Evolutionary conservation across 2,888 invertebrate genomes (phyloP), one percentile per base, ranked within the genome.

Genomic region (Unio delphinus): DNA sequence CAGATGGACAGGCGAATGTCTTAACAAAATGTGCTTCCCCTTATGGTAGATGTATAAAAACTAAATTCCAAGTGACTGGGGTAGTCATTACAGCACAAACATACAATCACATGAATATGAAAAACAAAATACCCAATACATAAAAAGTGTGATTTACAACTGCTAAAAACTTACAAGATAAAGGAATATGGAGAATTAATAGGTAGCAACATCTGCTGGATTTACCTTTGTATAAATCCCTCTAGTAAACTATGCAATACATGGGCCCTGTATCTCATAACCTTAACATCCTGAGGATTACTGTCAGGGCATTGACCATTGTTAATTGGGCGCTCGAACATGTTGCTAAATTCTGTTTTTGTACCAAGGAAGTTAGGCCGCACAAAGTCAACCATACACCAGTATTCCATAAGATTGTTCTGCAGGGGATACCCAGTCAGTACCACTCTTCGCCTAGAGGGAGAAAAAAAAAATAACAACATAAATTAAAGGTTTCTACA

Each of bases 311-410:
- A 99, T 90, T 98, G 98, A 0, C 99, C 99, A 89, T 99, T 99
- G 90, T 96, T 97, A 82, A 99, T 99, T 0, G 99, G 99, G 20
- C 98, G 92, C 89, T 99, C 99, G 89, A 99, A 99, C 97, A 98
- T 98, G 89, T 98, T 98, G 86, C 95, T 95, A 90, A 99, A 99
- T 90, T 99, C 98, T 0, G 96, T 96, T 90, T 97, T 96, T 30
- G 96, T 96, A 72, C 99, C 99, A 58, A 99, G 92, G 90, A 97
- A 99, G 91, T 97, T 98, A 0, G 99, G 99, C 30, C 99, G 93
- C 0, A 99, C 98, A 90, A 99, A 99, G 89, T 99, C 98, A 0
- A 98, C 98, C 98, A 98, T 98, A 88, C 98, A 98, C 97, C 97
- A 98, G 89, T 98, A 98, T 88, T 88, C 92, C 83, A 91, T 87